Conservation (phyloP, 2,797 vertebrate species). For the Gymnopithys bicolor region DNA sequence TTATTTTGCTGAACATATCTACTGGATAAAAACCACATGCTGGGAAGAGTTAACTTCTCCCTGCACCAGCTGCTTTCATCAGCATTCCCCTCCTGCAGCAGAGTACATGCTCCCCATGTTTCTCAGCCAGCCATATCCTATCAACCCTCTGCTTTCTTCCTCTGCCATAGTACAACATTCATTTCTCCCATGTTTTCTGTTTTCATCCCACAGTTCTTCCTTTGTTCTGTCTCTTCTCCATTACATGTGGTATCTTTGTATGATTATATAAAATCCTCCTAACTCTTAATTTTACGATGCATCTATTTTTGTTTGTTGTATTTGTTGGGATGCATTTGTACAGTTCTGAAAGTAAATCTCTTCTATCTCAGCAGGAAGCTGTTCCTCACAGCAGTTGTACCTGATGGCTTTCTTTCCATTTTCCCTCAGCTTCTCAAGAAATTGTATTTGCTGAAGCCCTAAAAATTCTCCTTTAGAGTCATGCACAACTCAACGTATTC, state of each 20-base stretch:
- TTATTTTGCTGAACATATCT: background rate
- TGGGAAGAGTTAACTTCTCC: background rate
- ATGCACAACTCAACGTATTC: conserved; percentile 64
- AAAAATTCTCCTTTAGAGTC: conserved; percentile 50
- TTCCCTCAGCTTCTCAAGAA: conserved; percentile 76
- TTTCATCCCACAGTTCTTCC: background rate
- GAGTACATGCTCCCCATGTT: background rate
- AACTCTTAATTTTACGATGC: conserved; percentile 65
- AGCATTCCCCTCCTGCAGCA: background rate
- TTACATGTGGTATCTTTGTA: background rate
- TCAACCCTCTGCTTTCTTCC: conserved; percentile 24
- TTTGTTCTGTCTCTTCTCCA: conserved; percentile 45
- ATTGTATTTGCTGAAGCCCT: conserved; percentile 72
- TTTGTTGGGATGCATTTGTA: conserved; percentile 71
- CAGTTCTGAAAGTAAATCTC: conserved; percentile 66
- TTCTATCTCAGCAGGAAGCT: conserved; percentile 74
- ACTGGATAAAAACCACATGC: background rate
- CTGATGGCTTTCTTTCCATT: conserved; percentile 75
- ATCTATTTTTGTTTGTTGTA: conserved; percentile 72
- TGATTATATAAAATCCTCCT: conserved; percentile 42
- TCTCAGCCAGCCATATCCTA: conserved; percentile 32
- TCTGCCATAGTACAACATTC: conserved; percentile 8
- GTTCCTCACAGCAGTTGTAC: conserved; percentile 73
- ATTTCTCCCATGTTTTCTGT: conserved; percentile 48
- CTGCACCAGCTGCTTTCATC: background rate